phyloP scores from a whole-genome alignment of 64 coral and sea anemone species.

The Catalaphyllia jardinei region DNA sequence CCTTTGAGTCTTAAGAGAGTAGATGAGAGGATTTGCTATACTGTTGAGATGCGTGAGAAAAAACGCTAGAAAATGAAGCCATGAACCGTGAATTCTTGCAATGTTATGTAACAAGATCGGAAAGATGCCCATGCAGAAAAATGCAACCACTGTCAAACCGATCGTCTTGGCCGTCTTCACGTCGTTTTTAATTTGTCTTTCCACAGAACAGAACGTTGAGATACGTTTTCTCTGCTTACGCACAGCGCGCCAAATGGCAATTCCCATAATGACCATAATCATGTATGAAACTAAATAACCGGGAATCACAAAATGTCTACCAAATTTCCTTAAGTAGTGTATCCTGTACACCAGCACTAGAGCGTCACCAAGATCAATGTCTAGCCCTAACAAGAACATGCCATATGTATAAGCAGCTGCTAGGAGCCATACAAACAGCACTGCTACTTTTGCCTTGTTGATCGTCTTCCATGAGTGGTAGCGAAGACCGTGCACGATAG shows the following conservation, averaged over 20 bases:
- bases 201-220: neutral
- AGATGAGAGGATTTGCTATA: conserved; percentile 69
- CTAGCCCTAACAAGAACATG: conserved; percentile 59
- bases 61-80: conserved; percentile 64
- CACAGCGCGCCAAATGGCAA: conserved; percentile 54
- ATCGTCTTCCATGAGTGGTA: conserved; percentile 81
- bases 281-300: conserved; percentile 61
- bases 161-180: conserved; percentile 77
- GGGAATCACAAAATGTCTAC: conserved; percentile 55
- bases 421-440: conserved; percentile 37
- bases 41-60: conserved; percentile 70
- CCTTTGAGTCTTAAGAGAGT: conserved; percentile 50
- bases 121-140: conserved; percentile 64
- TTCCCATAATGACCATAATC: conserved; percentile 48
- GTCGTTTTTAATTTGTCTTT: conserved; percentile 50
- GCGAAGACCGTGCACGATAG: conserved; percentile 61
- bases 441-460: conserved; percentile 57
- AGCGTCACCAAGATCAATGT: conserved; percentile 62
- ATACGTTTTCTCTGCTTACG: conserved; percentile 30
- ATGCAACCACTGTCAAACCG: conserved; percentile 54
- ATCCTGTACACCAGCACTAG: conserved; percentile 65
- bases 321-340: conserved; percentile 69
- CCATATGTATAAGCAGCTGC: conserved; percentile 52
- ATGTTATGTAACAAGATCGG: conserved; percentile 65
- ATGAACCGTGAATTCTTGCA: conserved; percentile 64